These are phyloP conservation scores for Apis dorsata DNA, from an alignment of 1,140 invertebrate genomes.

Conservation along the genomic window DNA sequence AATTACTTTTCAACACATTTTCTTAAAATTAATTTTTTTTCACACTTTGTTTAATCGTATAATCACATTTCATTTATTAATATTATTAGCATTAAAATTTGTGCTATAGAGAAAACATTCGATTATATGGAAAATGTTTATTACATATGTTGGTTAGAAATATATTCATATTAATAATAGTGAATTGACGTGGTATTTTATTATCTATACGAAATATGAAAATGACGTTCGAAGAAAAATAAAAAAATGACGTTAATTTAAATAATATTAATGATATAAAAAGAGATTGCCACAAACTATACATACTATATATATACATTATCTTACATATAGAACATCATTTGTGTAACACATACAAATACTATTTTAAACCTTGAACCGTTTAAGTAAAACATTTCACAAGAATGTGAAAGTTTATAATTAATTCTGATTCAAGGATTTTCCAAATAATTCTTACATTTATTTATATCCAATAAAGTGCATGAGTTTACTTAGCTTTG, in stretches of 20 bases:
- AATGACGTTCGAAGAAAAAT: background rate
- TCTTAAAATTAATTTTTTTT: background rate
- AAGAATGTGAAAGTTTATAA: slow-evolving; percentile 56
- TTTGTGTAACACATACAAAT: background rate
- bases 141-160: background rate
- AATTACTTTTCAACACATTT: background rate
- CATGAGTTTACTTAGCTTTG: slow-evolving; percentile 1
- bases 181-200: background rate
- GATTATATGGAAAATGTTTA: background rate
- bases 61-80: background rate
- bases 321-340: background rate
- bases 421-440: slow-evolving; percentile 65
- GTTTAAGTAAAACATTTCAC: slow-evolving; percentile 58
- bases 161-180: background rate
- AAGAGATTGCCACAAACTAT: background rate
- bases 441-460: slow-evolving; percentile 57
- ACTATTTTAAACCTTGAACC: slow-evolving; percentile 70
- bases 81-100: background rate
- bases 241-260: background rate
- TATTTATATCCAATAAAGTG: slow-evolving; percentile 38
- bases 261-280: slow-evolving; percentile 17
- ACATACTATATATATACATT: background rate
- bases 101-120: background rate
- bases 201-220: background rate
- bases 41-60: background rate